These are phyloP conservation scores for Ictalurus punctatus DNA, from an alignment of 2,113 vertebrate species.

Conservation along the genomic window DNA sequence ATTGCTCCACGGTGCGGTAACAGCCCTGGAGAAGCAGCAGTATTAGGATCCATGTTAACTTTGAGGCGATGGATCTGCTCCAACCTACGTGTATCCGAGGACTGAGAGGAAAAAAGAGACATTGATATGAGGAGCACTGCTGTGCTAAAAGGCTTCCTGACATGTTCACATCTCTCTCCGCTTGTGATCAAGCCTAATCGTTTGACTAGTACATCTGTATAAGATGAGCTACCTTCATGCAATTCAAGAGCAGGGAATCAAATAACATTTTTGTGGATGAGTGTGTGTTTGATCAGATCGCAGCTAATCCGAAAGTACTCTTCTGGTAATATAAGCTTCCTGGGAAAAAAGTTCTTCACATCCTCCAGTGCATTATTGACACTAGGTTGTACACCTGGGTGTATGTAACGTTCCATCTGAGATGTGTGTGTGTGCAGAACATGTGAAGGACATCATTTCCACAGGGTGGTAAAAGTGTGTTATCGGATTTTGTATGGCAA, in stretches of 20 bases:
- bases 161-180: not conserved
- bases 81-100: not conserved
- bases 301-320: not conserved
- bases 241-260: not conserved
- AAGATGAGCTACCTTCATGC: not conserved
- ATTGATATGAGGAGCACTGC: slow-evolving; percentile 14
- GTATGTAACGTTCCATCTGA: not conserved
- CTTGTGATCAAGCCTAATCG: not conserved
- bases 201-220: not conserved
- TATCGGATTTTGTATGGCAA: too few relatives aligned
- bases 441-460: not conserved
- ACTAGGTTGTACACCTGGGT: too few relatives aligned
- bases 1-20: not conserved
- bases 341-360: not conserved
- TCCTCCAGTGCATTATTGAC: not conserved
- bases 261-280: not conserved
- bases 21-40: not conserved
- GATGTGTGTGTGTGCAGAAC: not conserved
- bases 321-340: not conserved
- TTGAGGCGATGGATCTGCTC: not conserved
- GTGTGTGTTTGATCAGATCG: not conserved
- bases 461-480: not conserved
- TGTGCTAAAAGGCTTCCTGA: slow-evolving; percentile 17
- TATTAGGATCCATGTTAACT: not conserved
- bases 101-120: not conserved